Base-by-base conservation (phyloP, 2,113 vertebrate genomes). In the Dasyprocta punctata region DNA sequence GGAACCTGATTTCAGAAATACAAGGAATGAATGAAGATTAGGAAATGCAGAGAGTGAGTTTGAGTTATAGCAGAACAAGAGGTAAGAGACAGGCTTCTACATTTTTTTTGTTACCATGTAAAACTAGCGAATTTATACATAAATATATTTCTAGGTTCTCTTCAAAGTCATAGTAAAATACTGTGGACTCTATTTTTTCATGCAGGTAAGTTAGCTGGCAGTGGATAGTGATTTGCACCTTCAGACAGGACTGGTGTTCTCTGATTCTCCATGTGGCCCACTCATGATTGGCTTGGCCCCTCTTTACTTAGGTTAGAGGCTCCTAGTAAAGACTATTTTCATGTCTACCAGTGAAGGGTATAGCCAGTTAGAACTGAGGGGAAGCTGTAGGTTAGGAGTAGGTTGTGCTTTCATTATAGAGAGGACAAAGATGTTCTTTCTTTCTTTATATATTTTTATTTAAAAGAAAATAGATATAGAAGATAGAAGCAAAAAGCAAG, bases 161-260 rank as follows among this genome's bases (percentile, higher is more conserved):
- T 92, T 28, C 14, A 84, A 47, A 92, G 65, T 56, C 20, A 54
- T 14, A 67, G 16, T n/a, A 54, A 14, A 54, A 8, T 41, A 26
- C 7, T 11, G 10, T 38, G 33, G 56, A 5, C 20, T 86, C 58
- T 69, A 4, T 61, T 73, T 84, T 67, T 41, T 38, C 16, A 16
- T 0, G 0, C 9, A 49, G 16, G 47, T 17, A 3, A 33, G 33
- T 77, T 28, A 44, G 47, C 44, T 30, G 22, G 22, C n/a, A 52
- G 0, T 30, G 54, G 26, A 8, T 24, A 4, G 14, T 11, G 85
- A 14, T 28, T 58, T 63, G 13, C 10, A 3, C 22, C 10, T 41
- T 69, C 47, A 2, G 7, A 0, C 33, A 56, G 28, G 17, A 16
- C 52, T 67, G 33, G 26, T 16, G 16, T 12, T n/a, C 9, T 77